Evolutionary conservation across 2,113 vertebrate species (phyloP).

Genomic region (Sardina pilchardus): DNA sequence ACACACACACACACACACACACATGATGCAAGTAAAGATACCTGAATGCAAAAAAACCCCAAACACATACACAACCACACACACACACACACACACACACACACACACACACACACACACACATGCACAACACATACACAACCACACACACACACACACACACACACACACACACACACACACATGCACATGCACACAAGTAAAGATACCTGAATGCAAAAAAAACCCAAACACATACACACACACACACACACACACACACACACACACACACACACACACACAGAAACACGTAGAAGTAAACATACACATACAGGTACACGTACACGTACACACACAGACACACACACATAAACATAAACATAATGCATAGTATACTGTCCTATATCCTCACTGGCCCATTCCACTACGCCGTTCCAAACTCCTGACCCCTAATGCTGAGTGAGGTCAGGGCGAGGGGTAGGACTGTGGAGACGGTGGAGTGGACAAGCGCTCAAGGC

Average conservation of each 20-base stretch:
- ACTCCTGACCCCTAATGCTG: not conserved
- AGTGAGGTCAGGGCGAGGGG: not conserved
- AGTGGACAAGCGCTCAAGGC: not conserved
- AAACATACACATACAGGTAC: not conserved
- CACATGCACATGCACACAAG: not conserved
- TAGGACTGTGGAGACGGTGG: not conserved
- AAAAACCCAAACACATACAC: not conserved
- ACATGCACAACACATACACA: not conserved
- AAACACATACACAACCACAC: not conserved
- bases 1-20: not conserved
- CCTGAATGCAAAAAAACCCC: not conserved
- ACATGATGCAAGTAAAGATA: slow-evolving; percentile 1
- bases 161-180: slow-evolving; percentile 8
- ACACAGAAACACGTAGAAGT: slow-evolving; percentile 19
- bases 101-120: slow-evolving; percentile 16
- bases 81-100: not conserved
- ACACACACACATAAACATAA: not conserved
- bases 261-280: slow-evolving; percentile 12
- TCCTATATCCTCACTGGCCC: too few relatives aligned
- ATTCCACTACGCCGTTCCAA: not conserved
- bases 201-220: slow-evolving; percentile 9
- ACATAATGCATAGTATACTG: too few relatives aligned
- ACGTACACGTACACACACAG: not conserved
- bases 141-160: slow-evolving; percentile 1
- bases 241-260: not conserved